phyloP scores from a whole-genome alignment of 1,140 invertebrate species.

The Philotrypesis tridentata region DNA sequence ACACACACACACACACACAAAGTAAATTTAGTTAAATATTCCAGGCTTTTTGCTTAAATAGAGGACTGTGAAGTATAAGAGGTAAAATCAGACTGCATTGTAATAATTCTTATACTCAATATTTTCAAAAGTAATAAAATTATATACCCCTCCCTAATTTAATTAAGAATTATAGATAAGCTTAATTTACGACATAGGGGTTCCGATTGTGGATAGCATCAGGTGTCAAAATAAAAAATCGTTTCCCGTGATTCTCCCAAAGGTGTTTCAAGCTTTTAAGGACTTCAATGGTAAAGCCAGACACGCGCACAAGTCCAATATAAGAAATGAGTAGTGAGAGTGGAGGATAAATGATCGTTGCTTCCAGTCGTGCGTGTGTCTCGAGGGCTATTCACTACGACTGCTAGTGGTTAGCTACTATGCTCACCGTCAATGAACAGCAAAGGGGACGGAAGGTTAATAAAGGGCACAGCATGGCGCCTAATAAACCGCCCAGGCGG shows the following conservation, averaged over 20 bases:
- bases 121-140: too few species aligned
- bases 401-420: background rate
- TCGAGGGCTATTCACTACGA: background rate
- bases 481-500: slow-evolving; percentile 62
- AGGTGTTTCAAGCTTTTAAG: background rate
- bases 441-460: slow-evolving; percentile 53
- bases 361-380: slow-evolving; percentile 6
- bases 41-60: too few species aligned
- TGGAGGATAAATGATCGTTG: slow-evolving; percentile 27
- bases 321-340: background rate
- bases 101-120: too few species aligned
- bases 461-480: slow-evolving; percentile 63
- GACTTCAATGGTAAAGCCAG: background rate
- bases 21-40: too few species aligned
- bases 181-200: background rate
- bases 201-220: background rate
- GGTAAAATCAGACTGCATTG: too few species aligned
- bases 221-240: background rate
- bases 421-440: background rate
- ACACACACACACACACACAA: too few species aligned
- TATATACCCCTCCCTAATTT: background rate
- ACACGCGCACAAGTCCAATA: background rate
- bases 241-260: background rate
- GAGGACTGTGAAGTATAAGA: too few species aligned
- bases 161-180: background rate